Evolutionary conservation across 2,888 invertebrate genomes (phyloP), one percentile per base, ranked within the genome.

Genomic region (Shargacucullia verbasci): DNA sequence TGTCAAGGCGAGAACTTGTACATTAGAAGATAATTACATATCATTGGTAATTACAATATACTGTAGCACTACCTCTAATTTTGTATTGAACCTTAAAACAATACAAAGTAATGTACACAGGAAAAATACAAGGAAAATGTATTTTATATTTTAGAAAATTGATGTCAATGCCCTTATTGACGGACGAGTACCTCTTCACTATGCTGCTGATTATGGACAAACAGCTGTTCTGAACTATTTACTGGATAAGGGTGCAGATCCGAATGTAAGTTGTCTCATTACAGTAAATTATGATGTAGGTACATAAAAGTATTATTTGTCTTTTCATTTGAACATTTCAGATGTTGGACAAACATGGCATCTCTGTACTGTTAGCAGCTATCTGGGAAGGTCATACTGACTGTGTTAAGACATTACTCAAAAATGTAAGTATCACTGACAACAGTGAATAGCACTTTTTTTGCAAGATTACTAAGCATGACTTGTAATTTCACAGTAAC

Each of bases 141-240:
- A 9, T 33, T 46, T 50, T 55, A 4, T 50, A 29, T 85, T 87
- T 55, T 78, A 97, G 97, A 95, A 95, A 88, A 96, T 97, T 83
- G 96, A 98, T 93, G 96, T 99, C 34, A 98, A 99, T 94, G 96
- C 96, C 76, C 95, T 96, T 81, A 97, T 99, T 65, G 97, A 98
- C 90, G 99, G 99, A 50, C 95, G 99, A 82, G 97, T 96, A 60
- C 98, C 98, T 11, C 95, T 99, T 55, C 97, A 98, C 84, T 98
- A 98, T 92, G 99, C 99, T 33, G 98, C 99, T 14, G 99, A 99
- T 92, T 99, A 98, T 92, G 99, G 99, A 0, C 99, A 99, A 87
- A 95, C 95, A 52, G 97, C 97, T 81, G 98, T 99, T 15, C 95
- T 99, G 67, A 96, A 97, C 85, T 99, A 97, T 90, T 95, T 99